Base-by-base conservation (phyloP, 2,113 vertebrate species). In the Anoplopoma fimbria region DNA sequence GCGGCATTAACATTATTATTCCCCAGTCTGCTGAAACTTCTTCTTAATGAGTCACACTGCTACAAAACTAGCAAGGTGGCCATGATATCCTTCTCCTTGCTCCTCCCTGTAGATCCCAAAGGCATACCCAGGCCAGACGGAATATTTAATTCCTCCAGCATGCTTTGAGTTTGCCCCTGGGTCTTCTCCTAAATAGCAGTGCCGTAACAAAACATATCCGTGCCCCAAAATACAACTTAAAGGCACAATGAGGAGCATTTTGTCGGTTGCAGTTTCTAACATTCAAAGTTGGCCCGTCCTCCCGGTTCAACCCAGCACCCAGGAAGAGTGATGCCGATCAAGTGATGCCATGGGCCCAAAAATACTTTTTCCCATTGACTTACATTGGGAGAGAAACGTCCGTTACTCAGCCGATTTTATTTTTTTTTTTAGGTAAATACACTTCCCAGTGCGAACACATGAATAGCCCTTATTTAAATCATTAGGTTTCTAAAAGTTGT, bases 11-110 rank as follows among this genome's bases (percentile, higher is more conserved):
- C 47, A n/a, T 62, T 53, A 63, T 47, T 13, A 60, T 42, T 60
- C 8, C 65, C 38, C 9, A 42, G 34, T 55, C 21, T 33, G 25
- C 12, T 33, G 21, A 68, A 78, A 33, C 8, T 14, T 47, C 38
- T 14, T 13, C 21, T 34, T 63, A 79, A 55, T 70, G 58, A 70
- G 31, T 75, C 21, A 31, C 58, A 62, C 31, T 33, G 60, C 49
- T 27, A 55, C 14, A 58, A 29, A 58, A 29, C 25, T 31, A 17
- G 1, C 23, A 36, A 51, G 3, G 31, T 14, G 23, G 10, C 12
- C 21, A n/a, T 34, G 12, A 33, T 19, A 69, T 49, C 6, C 19
- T 23, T 49, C 17, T 29, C 9, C 9, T 3, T n/a, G 21, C 49
- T 38, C 23, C 6, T 33, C 29, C 12, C 2, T 1, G 13, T 21